phyloP scores from a whole-genome alignment of 2,888 invertebrate genomes.

The Papilio gigon region DNA sequence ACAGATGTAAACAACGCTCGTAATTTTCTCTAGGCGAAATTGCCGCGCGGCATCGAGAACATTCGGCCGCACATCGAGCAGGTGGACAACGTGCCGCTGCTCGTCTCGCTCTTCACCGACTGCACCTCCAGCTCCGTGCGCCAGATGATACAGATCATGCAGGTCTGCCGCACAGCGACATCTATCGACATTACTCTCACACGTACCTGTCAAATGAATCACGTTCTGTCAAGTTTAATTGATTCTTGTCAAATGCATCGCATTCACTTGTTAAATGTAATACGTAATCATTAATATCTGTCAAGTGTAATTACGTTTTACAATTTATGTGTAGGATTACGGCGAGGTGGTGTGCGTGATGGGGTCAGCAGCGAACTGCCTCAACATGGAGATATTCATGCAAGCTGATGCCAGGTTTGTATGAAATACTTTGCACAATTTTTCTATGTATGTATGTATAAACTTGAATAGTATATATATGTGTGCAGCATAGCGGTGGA shows the following conservation, averaged over 20 bases:
- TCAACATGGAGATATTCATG: conserved; percentile 95
- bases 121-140: conserved; percentile 95
- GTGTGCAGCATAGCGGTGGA: conserved; percentile 92
- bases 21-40: conserved; percentile 86
- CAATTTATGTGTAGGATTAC: conserved; percentile 85
- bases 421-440: background rate
- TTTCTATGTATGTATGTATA: background rate
- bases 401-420: conserved; percentile 93
- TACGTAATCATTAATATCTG: background rate
- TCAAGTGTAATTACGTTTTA: background rate
- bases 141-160: conserved; percentile 97
- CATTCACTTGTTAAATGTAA: background rate
- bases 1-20: background rate
- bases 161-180: conserved; percentile 51
- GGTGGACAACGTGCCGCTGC: conserved; percentile 98
- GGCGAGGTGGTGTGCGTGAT: conserved; percentile 97
- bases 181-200: background rate
- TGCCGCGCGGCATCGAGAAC: conserved; percentile 98
- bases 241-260: background rate
- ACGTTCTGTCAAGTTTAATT: background rate
- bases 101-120: conserved; percentile 98
- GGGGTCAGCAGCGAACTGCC: conserved; percentile 93
- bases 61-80: conserved; percentile 97
- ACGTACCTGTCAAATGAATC: background rate
- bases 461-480: background rate